Evolutionary conservation across 1,140 invertebrate genomes (phyloP), one percentile per base, ranked within the genome.

Genomic region (Heliconius melpomene): DNA sequence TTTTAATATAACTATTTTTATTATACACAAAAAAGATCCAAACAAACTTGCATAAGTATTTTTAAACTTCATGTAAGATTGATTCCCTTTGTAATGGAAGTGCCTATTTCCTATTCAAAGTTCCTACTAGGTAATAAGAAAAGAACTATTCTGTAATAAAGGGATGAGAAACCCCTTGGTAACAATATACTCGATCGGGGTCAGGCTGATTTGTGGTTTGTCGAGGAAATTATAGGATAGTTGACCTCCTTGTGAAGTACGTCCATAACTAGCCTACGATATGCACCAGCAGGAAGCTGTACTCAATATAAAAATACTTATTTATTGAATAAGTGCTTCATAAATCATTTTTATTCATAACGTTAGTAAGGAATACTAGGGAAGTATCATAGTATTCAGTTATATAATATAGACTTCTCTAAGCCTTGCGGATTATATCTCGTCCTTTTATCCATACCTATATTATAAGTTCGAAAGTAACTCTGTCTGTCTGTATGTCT

Each of bases 131-230:
- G 57, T 60, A 32, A 54, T 74, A 74, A 79, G 57, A 79, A 79
- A 78, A 60, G 77, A 79, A 57, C 52, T 79, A 74, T 3, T 46
- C 78, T 74, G 57, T 74, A 79, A 79, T 79, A 73, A 79, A 79
- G 29, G 36, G 46, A 77, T 72, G 32, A 72, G 29, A 20, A 38
- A 36, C 26, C 70, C 20, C 70, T 72, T 75, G 60, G 75, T 79
- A 75, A 79, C 78, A 79, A 79, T 79, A 36, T 29, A 66, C 52
- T 71, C 54, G 60, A 71, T 79, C 40, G 73, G n/a, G 57, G 72
- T 74, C 72, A 32, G 78, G 60, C 26, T 66, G 74, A 54, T 79
- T 75, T 70, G 74, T 79, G 78, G 78, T 79, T 75, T 75, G 72
- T 75, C 70, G 78, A 75, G 75, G 74, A 72, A 74, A 57, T 66